Base-by-base conservation (phyloP, 64 coral and sea anemone species). In the Montipora foliosa region DNA sequence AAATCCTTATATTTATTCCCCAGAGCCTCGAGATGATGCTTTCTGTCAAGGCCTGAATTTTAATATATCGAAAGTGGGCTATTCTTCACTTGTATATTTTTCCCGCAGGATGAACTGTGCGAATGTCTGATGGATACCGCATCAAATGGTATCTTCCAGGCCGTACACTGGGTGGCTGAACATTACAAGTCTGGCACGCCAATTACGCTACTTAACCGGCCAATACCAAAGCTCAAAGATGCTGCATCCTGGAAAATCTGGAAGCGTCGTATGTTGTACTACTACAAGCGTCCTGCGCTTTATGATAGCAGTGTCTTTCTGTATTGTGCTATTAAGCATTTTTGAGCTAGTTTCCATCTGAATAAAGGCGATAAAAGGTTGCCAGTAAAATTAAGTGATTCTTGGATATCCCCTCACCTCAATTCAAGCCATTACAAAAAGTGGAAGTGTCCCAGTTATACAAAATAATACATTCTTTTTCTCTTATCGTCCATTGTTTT, bases 121-220 rank as follows among this genome's bases (percentile, higher is more conserved):
- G 74, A 84, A 2, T 96, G 95, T 87, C 77, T 96, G 15, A 25
- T 96, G 90, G 78, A 96, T 47, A 93, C 91, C 75, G 22, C 68
- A 17, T 78, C 78, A 50, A 96, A 93, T 64, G 95, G 95, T 46
- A 90, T 93, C 58, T 96, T 90, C 79, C 91, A 89, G 7, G 95
- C 95, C 3, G 91, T 96, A 1, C 78, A 96, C 79, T 96, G 95
- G 95, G 95, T 96, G 13, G 91, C 95, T 4, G 86, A 90, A 24
- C 91, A 96, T 21, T 96, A 96, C 74, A 93, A 96, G n/a, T 93
- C 86, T 0, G 95, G 91, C 16, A 96, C 91, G 15, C 95, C 91
- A 4, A 93, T 93, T 49, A 96, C 91, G 16, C 87, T 96, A 0
- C 79, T 96, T 3, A 96, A 96, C 80, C 84, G 87, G 22, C 95